Base-by-base conservation (phyloP, 1,140 invertebrate genomes). In the Nebria ingens region DNA sequence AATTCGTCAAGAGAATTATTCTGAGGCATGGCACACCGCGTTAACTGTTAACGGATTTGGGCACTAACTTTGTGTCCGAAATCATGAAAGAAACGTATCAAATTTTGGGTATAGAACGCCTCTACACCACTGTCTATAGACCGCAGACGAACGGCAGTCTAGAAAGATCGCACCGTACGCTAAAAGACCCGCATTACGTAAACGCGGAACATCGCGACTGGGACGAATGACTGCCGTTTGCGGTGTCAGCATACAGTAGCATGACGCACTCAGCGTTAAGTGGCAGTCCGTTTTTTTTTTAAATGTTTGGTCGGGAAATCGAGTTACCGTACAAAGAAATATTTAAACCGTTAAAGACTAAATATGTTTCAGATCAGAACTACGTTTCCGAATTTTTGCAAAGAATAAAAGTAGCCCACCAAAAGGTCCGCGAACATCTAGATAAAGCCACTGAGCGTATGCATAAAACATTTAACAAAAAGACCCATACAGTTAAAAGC, bases 191-290 rank as follows among this genome's bases (percentile, higher is more conserved):
- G 19, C 54, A 63, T 25, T 60, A 55, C 50, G 53, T 64, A 42
- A 49, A 59, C 2, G 51, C 52, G 6, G 50, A 55, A 6, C 56
- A 64, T 4, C 55, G 52, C 11, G 60, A 70, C 57, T 74, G 71
- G 71, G 59, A 69, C 20, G 40, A 62, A 11, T 66, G 55, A 19
- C 6, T 72, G 0, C 60, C 61, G 1, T 61, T 61, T 34, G 54
- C 59, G 3, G 19, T 60, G 20, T 17, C 52, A 11, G 25, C 56
- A 6, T 63, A 64, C 54, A 51, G 22, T 15, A 61, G 64, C 0
- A 59, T 62, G 20, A 20, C 58, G 3, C 70, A 74, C 29, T 55
- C 54, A 20, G 25, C 57, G 0, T 72, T 69, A 1, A 60, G 62
- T 4, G 64, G 59, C 6, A 58, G 50, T 13, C 58, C 57, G 19